Conservation (phyloP, 2,113 vertebrate genomes). For the Oplegnathus fasciatus region DNA sequence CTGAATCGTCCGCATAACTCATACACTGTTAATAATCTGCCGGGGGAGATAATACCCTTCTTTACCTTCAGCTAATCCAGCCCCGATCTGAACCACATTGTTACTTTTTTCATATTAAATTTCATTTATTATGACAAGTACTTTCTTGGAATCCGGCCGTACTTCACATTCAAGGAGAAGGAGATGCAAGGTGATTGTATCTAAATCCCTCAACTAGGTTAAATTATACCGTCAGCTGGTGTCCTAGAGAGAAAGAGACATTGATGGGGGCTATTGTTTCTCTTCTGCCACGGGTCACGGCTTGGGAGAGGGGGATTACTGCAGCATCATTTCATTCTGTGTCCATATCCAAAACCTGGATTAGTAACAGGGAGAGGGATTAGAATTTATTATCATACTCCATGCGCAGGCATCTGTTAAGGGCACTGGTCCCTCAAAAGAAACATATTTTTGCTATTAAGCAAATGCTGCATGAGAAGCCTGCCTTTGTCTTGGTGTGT, state of each 20-base stretch:
- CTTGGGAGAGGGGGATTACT: slow-evolving; percentile 65
- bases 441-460: slow-evolving; percentile 73
- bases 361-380: slow-evolving; percentile 70
- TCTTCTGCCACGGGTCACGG: slow-evolving; percentile 60
- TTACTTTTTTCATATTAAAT: slow-evolving; percentile 63
- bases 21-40: slow-evolving; percentile 75
- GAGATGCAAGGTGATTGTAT: slow-evolving; percentile 70
- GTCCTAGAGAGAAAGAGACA: slow-evolving; percentile 42
- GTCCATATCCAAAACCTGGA: slow-evolving; percentile 72
- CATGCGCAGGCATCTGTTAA: slow-evolving; percentile 71
- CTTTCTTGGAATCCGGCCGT: slow-evolving; percentile 59
- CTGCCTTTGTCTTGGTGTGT: slow-evolving; percentile 38
- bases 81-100: slow-evolving; percentile 66
- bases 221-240: slow-evolving; percentile 44
- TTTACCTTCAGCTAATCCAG: slow-evolving; percentile 70
- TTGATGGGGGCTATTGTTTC: slow-evolving; percentile 55
- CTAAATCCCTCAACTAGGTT: slow-evolving; percentile 77
- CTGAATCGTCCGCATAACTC: slow-evolving; percentile 57
- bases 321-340: slow-evolving; percentile 65
- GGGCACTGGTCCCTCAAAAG: slow-evolving; percentile 60
- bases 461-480: slow-evolving; percentile 19
- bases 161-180: slow-evolving; percentile 65
- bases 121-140: slow-evolving; percentile 74
- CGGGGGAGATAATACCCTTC: slow-evolving; percentile 68
- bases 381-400: slow-evolving; percentile 71